Percentiles rank a stretch among this genome's conserved stretches.
phyloP scores from a whole-genome alignment of 2,113 vertebrate species.

The Phainopepla nitens region DNA sequence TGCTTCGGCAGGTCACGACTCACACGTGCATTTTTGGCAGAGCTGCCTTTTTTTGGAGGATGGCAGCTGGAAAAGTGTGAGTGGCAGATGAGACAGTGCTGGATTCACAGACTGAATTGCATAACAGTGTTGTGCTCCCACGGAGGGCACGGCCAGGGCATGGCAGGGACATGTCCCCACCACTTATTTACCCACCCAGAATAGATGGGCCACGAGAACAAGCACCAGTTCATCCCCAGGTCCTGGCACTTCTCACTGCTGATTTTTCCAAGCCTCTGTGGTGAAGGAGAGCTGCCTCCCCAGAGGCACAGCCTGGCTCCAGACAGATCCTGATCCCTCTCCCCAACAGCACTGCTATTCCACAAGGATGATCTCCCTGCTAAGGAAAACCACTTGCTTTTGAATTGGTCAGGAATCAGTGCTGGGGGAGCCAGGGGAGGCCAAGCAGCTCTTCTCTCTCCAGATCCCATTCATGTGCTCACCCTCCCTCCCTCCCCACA shows the following conservation, averaged over 20 bases:
- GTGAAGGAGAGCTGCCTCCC: background rate
- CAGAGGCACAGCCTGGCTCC: background rate
- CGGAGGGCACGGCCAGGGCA: background rate
- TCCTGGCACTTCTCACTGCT: background rate
- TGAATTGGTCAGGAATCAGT: rapidly evolving
- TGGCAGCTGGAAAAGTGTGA: background rate
- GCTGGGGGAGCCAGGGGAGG: background rate
- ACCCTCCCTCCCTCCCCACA: background rate
- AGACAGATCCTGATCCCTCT: background rate
- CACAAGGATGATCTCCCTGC: background rate
- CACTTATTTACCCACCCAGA: constrained; percentile 3
- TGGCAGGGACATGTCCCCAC: background rate
- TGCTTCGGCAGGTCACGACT: background rate
- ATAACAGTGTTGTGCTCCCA: background rate
- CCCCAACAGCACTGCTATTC: background rate
- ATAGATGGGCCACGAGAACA: background rate
- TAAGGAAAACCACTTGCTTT: background rate
- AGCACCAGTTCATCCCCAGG: background rate
- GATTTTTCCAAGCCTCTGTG: background rate
- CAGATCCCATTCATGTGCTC: background rate
- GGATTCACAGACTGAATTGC: background rate
- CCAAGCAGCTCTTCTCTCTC: background rate
- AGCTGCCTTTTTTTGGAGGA: background rate
- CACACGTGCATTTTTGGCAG: background rate
- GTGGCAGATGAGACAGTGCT: background rate